Base-by-base conservation (phyloP, 2,888 invertebrate species). In the Timema podura region DNA sequence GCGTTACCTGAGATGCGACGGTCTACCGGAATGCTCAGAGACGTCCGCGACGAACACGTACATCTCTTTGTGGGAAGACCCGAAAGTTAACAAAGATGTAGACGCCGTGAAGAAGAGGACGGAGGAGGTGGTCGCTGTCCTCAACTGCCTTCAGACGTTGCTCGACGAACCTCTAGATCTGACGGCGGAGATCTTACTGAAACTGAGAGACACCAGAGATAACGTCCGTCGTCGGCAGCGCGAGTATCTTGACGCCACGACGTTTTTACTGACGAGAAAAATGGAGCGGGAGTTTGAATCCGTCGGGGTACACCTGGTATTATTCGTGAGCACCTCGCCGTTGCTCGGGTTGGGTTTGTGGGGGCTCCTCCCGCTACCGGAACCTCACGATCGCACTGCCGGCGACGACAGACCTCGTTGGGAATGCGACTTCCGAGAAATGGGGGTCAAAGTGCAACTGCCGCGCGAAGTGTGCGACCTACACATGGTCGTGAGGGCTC, bases 141-240 rank as follows among this genome's bases (percentile, higher is more conserved):
- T 65, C n/a, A 48, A 47, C 7, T 30, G 65, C n/a, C 48, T 65
- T n/a, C 48, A 30, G 48, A 48, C 45, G 65, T 7, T 61, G 16
- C 61, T 61, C 44, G 61, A 61, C 11, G 44, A 61, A 13, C 61
- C 61, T 6, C 44, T 61, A 0, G 61, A 61, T 30, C 30, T 30
- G 30, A 2, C 30, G 30, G 30, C 1, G 30, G 30, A 30, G 30
- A 30, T 30, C 1, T 30, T 30, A 30, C 30, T 30, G 30, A 1
- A 30, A 30, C 30, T 30, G 30, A 30, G 30, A 30, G 30, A 30
- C 30, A 30, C 30, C 30, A 30, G 30, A 30, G 30, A 30, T 30
- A 30, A 30, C 30, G 30, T 30, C 30, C 30, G 30, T 30, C 3
- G 30, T 30, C 30, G 30, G 30, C 30, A 30, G 3, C 30, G 30